Evolutionary conservation across 1,140 invertebrate genomes (phyloP).

Genomic region (Steinernema feltiae): DNA sequence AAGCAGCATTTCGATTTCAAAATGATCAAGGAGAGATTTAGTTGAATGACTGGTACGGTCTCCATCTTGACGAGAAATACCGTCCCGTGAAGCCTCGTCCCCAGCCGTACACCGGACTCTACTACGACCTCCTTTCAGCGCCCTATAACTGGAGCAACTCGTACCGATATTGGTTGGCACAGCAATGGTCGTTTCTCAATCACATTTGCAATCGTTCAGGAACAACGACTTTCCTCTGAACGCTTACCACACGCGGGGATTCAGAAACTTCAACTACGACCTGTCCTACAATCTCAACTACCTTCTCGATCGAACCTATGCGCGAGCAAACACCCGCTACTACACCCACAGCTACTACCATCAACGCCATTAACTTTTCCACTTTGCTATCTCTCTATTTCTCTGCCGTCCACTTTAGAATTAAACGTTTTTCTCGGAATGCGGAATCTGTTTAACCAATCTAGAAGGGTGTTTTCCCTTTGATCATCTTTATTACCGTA

Average conservation of each 20-base stretch:
- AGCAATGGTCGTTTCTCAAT: not conserved
- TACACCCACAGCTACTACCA: constrained; percentile 9
- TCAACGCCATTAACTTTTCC: not conserved
- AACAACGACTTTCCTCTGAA: not conserved
- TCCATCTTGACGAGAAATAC: not conserved
- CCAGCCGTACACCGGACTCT: not conserved
- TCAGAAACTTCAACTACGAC: constrained; percentile 11
- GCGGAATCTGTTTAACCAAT: not conserved
- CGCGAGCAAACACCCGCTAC: not conserved
- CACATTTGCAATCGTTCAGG: not conserved
- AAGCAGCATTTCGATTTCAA: not conserved
- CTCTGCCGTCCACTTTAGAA: not conserved
- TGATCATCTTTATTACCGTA: not conserved
- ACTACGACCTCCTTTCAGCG: constrained; percentile 1
- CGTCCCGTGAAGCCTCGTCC: constrained; percentile 2
- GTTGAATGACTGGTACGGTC: constrained; percentile 9
- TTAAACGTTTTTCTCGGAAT: not conserved
- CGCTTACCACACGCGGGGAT: not conserved
- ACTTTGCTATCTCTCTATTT: not conserved
- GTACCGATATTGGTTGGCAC: not conserved
- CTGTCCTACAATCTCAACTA: constrained; percentile 11
- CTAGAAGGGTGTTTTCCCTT: constrained; percentile 8
- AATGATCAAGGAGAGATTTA: not conserved
- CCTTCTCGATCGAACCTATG: constrained; percentile 6
- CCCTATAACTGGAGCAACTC: constrained; percentile 6